These are phyloP conservation scores for Coregonus clupeaformis DNA, from an alignment of 2,113 vertebrate genomes.

Conservation along the genomic window DNA sequence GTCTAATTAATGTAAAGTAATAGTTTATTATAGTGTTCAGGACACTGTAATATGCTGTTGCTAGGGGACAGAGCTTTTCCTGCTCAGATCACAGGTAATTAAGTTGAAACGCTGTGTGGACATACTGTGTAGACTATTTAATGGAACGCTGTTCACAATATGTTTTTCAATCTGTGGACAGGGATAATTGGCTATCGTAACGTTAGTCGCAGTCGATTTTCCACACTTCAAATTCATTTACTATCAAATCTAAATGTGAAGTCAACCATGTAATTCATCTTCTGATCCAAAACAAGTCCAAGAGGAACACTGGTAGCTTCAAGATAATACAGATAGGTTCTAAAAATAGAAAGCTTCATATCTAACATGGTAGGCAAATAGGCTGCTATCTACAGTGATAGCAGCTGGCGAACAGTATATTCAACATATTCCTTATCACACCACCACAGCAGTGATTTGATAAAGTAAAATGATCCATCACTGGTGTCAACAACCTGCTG, in stretches of 20 bases:
- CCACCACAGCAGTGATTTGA: neutral
- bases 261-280: neutral
- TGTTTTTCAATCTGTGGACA: neutral
- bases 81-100: neutral
- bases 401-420: neutral
- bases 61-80: neutral
- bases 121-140: neutral
- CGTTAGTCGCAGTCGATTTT: neutral
- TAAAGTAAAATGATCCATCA: neutral
- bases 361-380: neutral
- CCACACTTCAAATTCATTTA: neutral
- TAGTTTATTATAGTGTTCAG: neutral
- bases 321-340: conserved; percentile 10
- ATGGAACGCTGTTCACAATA: neutral
- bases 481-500: neutral
- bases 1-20: neutral
- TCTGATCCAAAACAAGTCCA: neutral
- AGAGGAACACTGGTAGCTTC: conserved; percentile 20
- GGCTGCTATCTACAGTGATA: neutral
- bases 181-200: neutral
- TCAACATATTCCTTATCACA: conserved; percentile 7
- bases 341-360: neutral
- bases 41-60: neutral
- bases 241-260: neutral
- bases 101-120: neutral